Conservation (phyloP, 2,888 invertebrate species). For the Drosophila pegasa region DNA sequence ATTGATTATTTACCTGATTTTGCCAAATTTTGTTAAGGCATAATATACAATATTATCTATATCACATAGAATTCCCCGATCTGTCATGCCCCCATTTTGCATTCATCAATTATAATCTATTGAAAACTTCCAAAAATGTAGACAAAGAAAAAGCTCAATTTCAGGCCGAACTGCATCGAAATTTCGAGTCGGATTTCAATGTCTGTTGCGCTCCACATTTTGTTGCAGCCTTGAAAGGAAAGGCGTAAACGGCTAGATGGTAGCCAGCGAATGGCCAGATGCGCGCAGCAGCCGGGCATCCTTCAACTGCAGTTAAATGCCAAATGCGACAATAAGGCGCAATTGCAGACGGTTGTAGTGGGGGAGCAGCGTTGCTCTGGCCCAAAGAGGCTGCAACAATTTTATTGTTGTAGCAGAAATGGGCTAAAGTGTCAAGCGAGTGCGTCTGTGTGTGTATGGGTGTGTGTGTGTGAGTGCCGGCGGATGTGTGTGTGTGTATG, state of each 20-base stretch:
- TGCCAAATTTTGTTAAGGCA: too few species aligned
- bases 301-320: constrained; percentile 73
- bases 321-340: constrained; percentile 58
- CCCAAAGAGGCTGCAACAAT: constrained; percentile 19
- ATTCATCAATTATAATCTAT: too few species aligned
- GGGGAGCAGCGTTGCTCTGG: not conserved
- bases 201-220: not conserved
- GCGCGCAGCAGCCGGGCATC: constrained; percentile 40
- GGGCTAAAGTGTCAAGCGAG: constrained; percentile 40
- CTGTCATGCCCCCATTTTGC: too few species aligned
- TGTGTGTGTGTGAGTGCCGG: constrained; percentile 10
- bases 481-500: constrained; percentile 14
- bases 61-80: too few species aligned
- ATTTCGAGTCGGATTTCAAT: constrained; percentile 1
- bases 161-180: constrained; percentile 2
- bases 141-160: too few species aligned
- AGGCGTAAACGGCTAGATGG: constrained; percentile 5
- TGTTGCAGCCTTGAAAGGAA: constrained; percentile 29
- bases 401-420: constrained; percentile 55
- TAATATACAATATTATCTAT: too few species aligned
- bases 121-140: too few species aligned
- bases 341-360: constrained; percentile 8
- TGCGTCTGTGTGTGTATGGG: constrained; percentile 21
- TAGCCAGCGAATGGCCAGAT: constrained; percentile 15
- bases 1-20: too few species aligned